Conservation (phyloP, 2,888 invertebrate species). For the Apamea monoglypha region DNA sequence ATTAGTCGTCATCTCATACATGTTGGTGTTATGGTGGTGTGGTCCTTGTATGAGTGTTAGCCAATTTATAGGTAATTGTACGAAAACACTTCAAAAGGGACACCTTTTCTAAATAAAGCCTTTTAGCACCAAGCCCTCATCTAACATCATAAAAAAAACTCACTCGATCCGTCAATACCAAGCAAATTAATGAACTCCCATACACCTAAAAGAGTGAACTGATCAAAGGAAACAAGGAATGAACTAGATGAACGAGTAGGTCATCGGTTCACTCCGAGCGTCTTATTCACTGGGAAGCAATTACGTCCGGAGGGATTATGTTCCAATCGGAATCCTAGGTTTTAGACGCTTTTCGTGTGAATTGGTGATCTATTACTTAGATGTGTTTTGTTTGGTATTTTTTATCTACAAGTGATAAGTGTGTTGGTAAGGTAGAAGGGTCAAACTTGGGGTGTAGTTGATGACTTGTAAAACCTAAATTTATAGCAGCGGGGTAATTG, state of each 20-base stretch:
- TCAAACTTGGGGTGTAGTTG: not conserved
- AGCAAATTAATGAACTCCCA: slow-evolving; percentile 31
- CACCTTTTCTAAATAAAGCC: not conserved
- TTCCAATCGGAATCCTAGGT: slow-evolving; percentile 30
- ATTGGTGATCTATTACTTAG: slow-evolving; percentile 19
- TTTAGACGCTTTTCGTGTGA: slow-evolving; percentile 18
- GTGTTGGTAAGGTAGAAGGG: not conserved
- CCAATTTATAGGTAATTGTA: not conserved
- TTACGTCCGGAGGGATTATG: slow-evolving; percentile 50
- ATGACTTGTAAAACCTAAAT: not conserved
- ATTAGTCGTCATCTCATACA: too few species aligned
- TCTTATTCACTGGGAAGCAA: slow-evolving; percentile 55
- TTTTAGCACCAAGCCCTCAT: not conserved
- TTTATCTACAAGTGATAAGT: not conserved
- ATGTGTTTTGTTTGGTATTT: not conserved
- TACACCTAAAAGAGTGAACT: slow-evolving; percentile 24
- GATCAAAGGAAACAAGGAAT: slow-evolving; percentile 43
- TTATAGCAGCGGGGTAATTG: too few species aligned
- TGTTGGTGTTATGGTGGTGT: too few species aligned
- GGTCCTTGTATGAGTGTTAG: too few species aligned
- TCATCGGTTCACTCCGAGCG: slow-evolving; percentile 40
- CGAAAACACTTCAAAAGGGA: not conserved
- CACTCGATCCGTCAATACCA: slow-evolving; percentile 8
- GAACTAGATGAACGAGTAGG: slow-evolving; percentile 50
- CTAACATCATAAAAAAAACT: slow-evolving; percentile 3